Evolutionary conservation across 2,797 vertebrate species (phyloP).

Genomic region (Erethizon dorsatum): DNA sequence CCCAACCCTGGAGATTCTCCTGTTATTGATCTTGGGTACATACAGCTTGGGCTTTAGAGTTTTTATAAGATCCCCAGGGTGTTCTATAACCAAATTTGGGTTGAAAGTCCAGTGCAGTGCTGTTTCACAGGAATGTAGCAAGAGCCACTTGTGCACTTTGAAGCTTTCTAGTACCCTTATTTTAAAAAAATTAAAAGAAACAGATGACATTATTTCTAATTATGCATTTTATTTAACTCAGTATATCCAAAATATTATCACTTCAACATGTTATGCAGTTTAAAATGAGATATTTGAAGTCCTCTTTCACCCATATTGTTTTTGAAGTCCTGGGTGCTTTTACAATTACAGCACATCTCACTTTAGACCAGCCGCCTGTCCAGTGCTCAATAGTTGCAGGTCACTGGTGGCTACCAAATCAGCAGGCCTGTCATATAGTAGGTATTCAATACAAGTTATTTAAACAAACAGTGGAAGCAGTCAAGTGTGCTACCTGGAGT

Average conservation of each 20-base stretch:
- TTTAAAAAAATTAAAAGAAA: conserved; percentile 24
- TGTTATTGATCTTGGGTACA: background rate
- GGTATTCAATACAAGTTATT: background rate
- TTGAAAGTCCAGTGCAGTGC: background rate
- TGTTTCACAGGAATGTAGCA: background rate
- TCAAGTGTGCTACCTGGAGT: background rate
- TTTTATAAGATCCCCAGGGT: background rate
- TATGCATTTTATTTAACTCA: background rate
- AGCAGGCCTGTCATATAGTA: background rate
- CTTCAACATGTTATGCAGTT: background rate
- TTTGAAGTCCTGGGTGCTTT: background rate
- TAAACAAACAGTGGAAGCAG: background rate
- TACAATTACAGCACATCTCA: fast-evolving
- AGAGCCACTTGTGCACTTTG: background rate
- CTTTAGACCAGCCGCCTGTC: background rate
- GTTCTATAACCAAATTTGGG: background rate
- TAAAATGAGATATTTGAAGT: background rate
- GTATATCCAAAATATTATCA: background rate
- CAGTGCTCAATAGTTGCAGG: background rate
- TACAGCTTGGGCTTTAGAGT: background rate
- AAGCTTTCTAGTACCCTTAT: background rate
- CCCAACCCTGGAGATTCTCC: background rate
- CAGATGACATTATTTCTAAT: conserved; percentile 29
- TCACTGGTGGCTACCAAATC: background rate
- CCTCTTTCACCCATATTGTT: fast-evolving